A percentile compares a stretch with the other conserved stretches of the same genome.
Evolutionary conservation across 2,797 vertebrate species (phyloP).

Genomic region (Poeciliopsis infans): DNA sequence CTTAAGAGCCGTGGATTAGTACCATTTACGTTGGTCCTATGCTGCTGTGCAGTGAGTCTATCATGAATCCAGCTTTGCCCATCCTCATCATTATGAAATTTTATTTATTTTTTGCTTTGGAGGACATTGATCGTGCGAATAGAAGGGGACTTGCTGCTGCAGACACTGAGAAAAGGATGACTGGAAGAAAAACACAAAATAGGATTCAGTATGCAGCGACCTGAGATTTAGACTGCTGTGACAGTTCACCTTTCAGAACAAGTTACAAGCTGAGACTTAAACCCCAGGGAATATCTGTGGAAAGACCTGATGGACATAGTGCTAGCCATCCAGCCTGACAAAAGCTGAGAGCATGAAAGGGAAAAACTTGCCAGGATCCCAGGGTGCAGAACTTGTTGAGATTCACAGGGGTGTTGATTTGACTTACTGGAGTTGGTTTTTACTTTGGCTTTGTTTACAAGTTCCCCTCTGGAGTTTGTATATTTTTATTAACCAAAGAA

Average conservation of each 20-base stretch:
- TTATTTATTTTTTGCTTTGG: neutral
- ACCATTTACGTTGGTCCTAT: neutral
- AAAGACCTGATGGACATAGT: slow-evolving; percentile 2
- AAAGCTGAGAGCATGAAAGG: neutral
- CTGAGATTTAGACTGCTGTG: slow-evolving; percentile 15
- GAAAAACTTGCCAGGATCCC: slow-evolving; percentile 6
- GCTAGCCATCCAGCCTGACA: slow-evolving; percentile 13
- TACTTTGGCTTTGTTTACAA: neutral
- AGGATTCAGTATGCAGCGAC: slow-evolving; percentile 12
- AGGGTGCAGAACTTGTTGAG: neutral
- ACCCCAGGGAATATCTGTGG: slow-evolving; percentile 8
- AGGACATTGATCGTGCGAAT: neutral
- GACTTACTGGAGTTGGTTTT: slow-evolving; percentile 1
- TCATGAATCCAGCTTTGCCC: neutral
- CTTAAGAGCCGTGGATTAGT: neutral
- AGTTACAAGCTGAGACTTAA: slow-evolving; percentile 10
- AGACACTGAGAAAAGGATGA: neutral
- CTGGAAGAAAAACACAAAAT: neutral
- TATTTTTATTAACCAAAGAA: neutral
- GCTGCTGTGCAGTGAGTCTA: neutral
- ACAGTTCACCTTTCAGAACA: slow-evolving; percentile 24
- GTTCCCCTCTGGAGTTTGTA: neutral
- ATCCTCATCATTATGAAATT: neutral
- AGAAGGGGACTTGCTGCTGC: neutral
- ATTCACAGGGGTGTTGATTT: neutral